Evolutionary conservation across 1,140 invertebrate species (phyloP), one percentile per base, ranked within the genome.

Genomic region (Dendrolimus kikuchii): DNA sequence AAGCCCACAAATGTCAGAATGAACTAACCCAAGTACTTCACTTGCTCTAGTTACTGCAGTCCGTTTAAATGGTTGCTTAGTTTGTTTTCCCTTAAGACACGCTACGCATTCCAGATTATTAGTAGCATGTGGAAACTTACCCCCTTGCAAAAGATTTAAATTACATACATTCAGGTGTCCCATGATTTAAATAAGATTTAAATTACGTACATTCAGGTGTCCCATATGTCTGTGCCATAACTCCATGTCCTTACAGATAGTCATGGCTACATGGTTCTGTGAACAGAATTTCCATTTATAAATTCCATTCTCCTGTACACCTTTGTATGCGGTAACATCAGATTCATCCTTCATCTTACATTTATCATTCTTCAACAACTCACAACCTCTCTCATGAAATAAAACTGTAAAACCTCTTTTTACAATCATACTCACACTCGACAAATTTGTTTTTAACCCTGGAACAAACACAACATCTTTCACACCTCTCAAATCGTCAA

Each of bases 1-100:
- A 23, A 38, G 46, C 38, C 46, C 46, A 36, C 46, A 48, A 6
- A 48, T 38, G 38, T 48, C 46, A 8, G 46, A 48, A n/a, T 48
- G 46, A 6, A 48, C 4, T 36, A 48, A 6, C 0, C 36, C 46
- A 2, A 48, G 4, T 2, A 38, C 10, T 48, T 48, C 46, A 7
- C 1, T 48, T 38, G 37, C 10, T 38, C 46, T 23, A 5, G 10
- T 48, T 36, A 36, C 37, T 38, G 6, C n/a, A 7, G 5, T 6
- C 37, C 36, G 36, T 6, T 38, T 37, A 5, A 48, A 48, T n/a
- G 10, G 46, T 48, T 48, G 9, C n/a, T 48, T 48, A 36, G 46
- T 48, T 48, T 48, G 46, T 37, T 48, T 48, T 38, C 46, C 46
- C 46, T 7, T 48, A 7, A 48, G 7, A 38, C 46, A 48, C 6